Base-by-base conservation (phyloP, 2,888 invertebrate genomes). In the Julus scanicus region DNA sequence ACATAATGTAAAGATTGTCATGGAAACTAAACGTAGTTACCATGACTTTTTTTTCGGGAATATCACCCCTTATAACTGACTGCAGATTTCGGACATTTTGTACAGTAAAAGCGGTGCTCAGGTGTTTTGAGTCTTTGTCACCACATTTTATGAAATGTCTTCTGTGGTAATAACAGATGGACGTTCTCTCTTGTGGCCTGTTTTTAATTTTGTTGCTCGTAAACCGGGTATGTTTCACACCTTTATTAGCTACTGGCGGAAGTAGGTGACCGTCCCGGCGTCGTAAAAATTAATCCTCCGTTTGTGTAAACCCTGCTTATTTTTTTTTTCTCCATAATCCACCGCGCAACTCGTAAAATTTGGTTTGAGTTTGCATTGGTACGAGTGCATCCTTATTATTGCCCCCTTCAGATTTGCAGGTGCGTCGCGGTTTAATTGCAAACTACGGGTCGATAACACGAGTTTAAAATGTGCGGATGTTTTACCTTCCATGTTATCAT, bases 251-350 rank as follows among this genome's bases (percentile, higher is more conserved):
- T 71, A 29, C 29, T 29, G 71, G 71, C 29, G 71, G 11, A 29
- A 71, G 71, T 71, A 29, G 13, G 13, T 71, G 71, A 71, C 71
- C 71, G 29, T 71, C 71, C 71, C 5, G 9, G 11, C 29, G 71
- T 71, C 71, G 71, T 71, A 71, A 71, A 29, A 71, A 71, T 17
- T 71, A 71, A 71, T 29, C 71, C 71, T 29, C 71, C 8, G 71
- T 71, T 71, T 71, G 71, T 29, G 71, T 29, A 29, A 29, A 71
- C 71, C 6, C 29, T 11, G 71, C 71, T 17, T 53, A 13, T 53
- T 53, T 53, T 53, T 53, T 1, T 29, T 0, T 29, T 1, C 29
- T 29, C 9, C 9, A 48, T 17, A 15, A 17, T 15, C n/a, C 63
- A 63, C 63, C n/a, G 63, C 20, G 63, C 63, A 8, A 63, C 20